phyloP scores from a whole-genome alignment of 2,113 vertebrate species.

The Glareola pratincola region DNA sequence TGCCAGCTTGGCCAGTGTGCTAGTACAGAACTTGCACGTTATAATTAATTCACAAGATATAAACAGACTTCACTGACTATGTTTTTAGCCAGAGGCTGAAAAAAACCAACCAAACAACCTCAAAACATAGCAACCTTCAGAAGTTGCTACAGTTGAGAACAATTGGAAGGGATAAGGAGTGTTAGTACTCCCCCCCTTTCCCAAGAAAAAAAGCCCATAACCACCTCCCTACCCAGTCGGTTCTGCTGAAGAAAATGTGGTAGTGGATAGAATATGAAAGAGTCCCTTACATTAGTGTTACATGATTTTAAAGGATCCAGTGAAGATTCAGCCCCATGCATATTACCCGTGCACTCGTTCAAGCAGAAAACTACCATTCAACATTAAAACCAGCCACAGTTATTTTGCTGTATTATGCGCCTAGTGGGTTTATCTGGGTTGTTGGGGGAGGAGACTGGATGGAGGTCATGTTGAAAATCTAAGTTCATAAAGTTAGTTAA shows the following conservation, averaged over 20 bases:
- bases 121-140: neutral
- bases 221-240: neutral
- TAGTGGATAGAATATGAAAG: fast-evolving
- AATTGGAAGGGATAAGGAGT: neutral
- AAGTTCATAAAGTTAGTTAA: neutral
- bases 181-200: neutral
- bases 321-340: neutral
- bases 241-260: neutral
- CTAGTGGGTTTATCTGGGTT: neutral
- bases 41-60: neutral
- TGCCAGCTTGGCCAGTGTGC: neutral
- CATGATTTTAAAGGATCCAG: neutral
- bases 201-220: neutral
- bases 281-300: neutral
- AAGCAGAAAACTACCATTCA: neutral
- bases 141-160: neutral
- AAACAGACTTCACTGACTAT: neutral
- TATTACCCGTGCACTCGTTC: neutral
- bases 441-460: neutral
- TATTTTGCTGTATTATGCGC: neutral
- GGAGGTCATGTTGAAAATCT: neutral
- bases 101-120: neutral
- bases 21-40: neutral
- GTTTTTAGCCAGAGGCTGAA: neutral
- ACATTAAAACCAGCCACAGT: neutral